Base-by-base conservation (phyloP, 2,888 invertebrate genomes). In the Heliconius ismenius region DNA sequence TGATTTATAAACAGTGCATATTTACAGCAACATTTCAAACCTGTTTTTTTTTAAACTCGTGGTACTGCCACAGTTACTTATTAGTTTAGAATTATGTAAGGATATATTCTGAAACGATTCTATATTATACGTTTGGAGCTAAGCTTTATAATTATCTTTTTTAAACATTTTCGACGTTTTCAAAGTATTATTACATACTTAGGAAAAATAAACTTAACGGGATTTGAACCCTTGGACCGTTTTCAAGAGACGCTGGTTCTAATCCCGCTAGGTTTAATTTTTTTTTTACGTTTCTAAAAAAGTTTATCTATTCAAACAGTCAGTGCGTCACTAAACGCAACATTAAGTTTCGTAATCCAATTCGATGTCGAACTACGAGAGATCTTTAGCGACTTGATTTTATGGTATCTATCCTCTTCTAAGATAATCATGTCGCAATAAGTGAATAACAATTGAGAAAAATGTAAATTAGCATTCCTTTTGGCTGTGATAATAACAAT, bases 1-100 rank as follows among this genome's bases (percentile, higher is more conserved):
- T 82, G 88, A 89, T 93, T 93, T 91, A 89, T 91, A 93, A 93
- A 93, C 92, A 92, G 81, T 79, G 80, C 82, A 81, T 83, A 89
- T 90, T 90, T 90, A 89, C 83, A 82, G 75, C 85, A 81, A 83
- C 83, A 82, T 84, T 81, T 83, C 84, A 83, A 82, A 82, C 82
- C 88, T 86, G 91, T 90, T 91, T 90, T 78, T 73, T 67, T 67
- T 67, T 62, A 65, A 39, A 21, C 49, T 49, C 21, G 32, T 43
- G 28, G 63, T 24, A 43, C 32, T 65, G 36, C 15, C 18, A 26
- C 15, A 32, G 54, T 63, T 69, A 68, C 65, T 74, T 69, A 69
- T 75, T 69, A 64, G 73, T 79, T 74, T 63, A 67, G 36, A 65
- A 62, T 77, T 79, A 79, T 79, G 77, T 77, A 79, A 79, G 65